These are phyloP conservation scores for Pseudocheirus occidentalis DNA, from an alignment of 2,797 vertebrate genomes.

Conservation along the genomic window DNA sequence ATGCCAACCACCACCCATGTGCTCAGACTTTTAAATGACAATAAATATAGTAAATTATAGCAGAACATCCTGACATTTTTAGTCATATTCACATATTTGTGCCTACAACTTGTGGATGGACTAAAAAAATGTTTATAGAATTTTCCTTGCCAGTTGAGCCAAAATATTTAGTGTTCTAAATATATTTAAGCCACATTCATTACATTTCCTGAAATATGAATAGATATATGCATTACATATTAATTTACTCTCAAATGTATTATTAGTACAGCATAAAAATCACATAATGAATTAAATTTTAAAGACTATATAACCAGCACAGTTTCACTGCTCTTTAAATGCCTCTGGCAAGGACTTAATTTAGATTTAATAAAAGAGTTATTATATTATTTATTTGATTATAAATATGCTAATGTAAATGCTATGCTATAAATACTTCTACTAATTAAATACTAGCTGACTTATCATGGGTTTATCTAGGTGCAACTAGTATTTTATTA, in stretches of 20 bases:
- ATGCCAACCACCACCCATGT: not conserved
- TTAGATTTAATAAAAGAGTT: slow-evolving; percentile 78
- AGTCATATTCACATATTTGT: not conserved
- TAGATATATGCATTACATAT: slow-evolving; percentile 1
- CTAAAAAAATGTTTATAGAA: slow-evolving; percentile 32
- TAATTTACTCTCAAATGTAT: slow-evolving; percentile 61
- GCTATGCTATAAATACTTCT: slow-evolving; percentile 73
- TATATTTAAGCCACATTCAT: slow-evolving; percentile 30
- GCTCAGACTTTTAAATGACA: slow-evolving; percentile 42
- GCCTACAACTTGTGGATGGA: not conserved
- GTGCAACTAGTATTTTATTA: slow-evolving; percentile 73
- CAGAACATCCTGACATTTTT: not conserved
- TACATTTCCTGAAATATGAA: slow-evolving; percentile 14
- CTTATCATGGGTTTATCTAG: slow-evolving; percentile 67
- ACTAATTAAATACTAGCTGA: slow-evolving; percentile 71
- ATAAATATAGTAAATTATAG: slow-evolving; percentile 15
- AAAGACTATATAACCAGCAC: slow-evolving; percentile 54
- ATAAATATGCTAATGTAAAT: slow-evolving; percentile 76
- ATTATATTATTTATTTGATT: slow-evolving; percentile 77
- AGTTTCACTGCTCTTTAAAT: slow-evolving; percentile 62
- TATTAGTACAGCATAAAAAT: slow-evolving; percentile 58
- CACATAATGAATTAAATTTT: slow-evolving; percentile 69
- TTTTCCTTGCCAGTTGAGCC: slow-evolving; percentile 5
- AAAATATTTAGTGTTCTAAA: slow-evolving; percentile 55
- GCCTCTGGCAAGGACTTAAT: slow-evolving; percentile 74